Evolutionary conservation across 1,140 invertebrate species (phyloP).

Genomic region (Bilobella aurantiaca): DNA sequence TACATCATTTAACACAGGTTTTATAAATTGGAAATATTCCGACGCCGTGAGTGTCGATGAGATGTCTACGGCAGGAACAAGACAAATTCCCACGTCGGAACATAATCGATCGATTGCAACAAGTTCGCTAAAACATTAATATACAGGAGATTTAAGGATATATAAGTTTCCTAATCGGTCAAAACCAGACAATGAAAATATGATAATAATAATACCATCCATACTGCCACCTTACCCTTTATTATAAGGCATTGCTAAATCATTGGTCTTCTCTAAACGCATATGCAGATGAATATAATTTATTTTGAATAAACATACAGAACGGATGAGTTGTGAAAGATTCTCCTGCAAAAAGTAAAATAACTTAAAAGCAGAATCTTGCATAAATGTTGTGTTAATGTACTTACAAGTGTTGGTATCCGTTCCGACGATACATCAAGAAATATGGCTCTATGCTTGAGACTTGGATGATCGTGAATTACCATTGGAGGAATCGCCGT

Average conservation of each 20-base stretch:
- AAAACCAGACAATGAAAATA: too few relatives aligned
- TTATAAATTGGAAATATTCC: conserved; percentile 48
- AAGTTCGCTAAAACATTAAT: conserved; percentile 50
- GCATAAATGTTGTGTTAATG: not conserved
- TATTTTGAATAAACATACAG: conserved; percentile 52
- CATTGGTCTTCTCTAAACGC: conserved; percentile 45
- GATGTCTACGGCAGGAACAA: conserved; percentile 54
- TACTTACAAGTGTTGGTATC: conserved; percentile 47
- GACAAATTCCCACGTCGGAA: conserved; percentile 44
- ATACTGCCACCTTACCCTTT: conserved; percentile 41
- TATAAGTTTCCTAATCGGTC: conserved; percentile 27
- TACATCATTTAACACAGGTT: conserved; percentile 49
- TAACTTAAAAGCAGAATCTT: conserved; percentile 10
- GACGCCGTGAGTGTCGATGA: conserved; percentile 21
- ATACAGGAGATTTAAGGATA: conserved; percentile 2
- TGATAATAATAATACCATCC: too few relatives aligned
- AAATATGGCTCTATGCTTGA: conserved; percentile 50
- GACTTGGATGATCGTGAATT: conserved; percentile 53
- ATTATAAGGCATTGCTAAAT: conserved; percentile 46
- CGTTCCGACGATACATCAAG: conserved; percentile 54
- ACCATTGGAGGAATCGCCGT: conserved; percentile 45
- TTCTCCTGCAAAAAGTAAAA: conserved; percentile 42
- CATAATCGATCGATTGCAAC: conserved; percentile 55
- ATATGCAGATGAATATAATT: conserved; percentile 51
- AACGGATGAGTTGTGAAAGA: conserved; percentile 49